Evolutionary conservation across 2,797 vertebrate species (phyloP), one percentile per base, ranked within the genome.

Genomic region (Tangara arthus): DNA sequence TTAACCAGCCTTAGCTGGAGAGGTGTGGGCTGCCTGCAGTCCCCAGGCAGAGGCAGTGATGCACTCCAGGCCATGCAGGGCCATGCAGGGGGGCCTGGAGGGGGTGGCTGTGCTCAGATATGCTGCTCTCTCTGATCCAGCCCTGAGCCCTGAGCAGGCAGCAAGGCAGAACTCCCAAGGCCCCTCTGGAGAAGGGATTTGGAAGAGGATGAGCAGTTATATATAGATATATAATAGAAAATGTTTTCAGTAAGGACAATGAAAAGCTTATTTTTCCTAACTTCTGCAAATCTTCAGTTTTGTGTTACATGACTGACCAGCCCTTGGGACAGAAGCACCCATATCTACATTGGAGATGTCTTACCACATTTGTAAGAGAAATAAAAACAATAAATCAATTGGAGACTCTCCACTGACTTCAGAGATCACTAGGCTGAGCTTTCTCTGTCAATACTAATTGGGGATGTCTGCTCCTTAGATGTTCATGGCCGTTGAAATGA

Each of bases 91-190:
- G 28, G 52, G 17, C 8, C 73, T 37, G 44, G 16, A 66, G 60
- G 0, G 1, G 9, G 7, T 22, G 56, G 10, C 28, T 35, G 9
- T 2, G 5, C 44, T 59, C 21, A 52, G 41, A 17, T 3, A 9
- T 0, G 1, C 28, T 64, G 17, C 15, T 76, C 19, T 30, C 16
- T 75, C 30, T 24, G 19, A 53, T 57, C 37, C 39, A 47, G 17
- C 28, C 42, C 47, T 39, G n/a, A 35, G 20, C 3, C 42, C 39
- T 39, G n/a, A n/a, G 22, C 3, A 4, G 52, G 15, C 71, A 80
- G 15, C 1, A 3, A 32, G 34, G 27, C 11, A 64, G 15, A 53
- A 8, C 8, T 76, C 23, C 11, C 68, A 27, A 34, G 7, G 4
- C 8, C 5, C 4, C 14, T 30, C 37, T 76, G 68, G 37, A 72